Conservation (phyloP, 1,140 invertebrate species). For the Akabosia matsudoensis region DNA sequence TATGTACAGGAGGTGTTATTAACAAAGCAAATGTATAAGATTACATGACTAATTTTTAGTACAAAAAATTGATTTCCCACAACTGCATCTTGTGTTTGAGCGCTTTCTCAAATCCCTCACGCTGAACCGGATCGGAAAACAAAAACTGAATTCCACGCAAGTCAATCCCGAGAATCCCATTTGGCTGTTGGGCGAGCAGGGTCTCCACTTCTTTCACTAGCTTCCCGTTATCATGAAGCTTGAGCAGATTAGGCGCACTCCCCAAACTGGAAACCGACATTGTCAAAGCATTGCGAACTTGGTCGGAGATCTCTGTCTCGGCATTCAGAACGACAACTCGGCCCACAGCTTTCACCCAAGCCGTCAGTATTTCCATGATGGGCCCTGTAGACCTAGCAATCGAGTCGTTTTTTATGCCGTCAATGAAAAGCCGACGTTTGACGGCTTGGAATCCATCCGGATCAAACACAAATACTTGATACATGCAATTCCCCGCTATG, state of each 20-base stretch:
- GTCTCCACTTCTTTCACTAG: slow-evolving; percentile 65
- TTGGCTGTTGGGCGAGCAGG: slow-evolving; percentile 64
- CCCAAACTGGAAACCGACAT: slow-evolving; percentile 59
- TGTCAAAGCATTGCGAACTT: slow-evolving; percentile 61
- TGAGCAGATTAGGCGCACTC: slow-evolving; percentile 67
- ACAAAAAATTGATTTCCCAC: slow-evolving; percentile 68
- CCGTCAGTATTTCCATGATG: slow-evolving; percentile 67
- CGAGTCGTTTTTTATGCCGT: neutral
- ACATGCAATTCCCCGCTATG: slow-evolving; percentile 31
- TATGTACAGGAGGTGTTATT: too few species aligned
- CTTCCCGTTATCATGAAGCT: slow-evolving; percentile 68
- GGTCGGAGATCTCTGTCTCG: slow-evolving; percentile 69
- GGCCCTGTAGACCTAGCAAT: slow-evolving; percentile 51
- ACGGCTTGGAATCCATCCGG: slow-evolving; percentile 10
- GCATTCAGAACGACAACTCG: slow-evolving; percentile 60
- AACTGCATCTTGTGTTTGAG: slow-evolving; percentile 80
- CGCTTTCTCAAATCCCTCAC: slow-evolving; percentile 67
- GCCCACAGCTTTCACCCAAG: slow-evolving; percentile 75
- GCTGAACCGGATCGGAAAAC: slow-evolving; percentile 66
- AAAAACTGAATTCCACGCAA: slow-evolving; percentile 69
- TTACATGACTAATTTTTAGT: neutral
- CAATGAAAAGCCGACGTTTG: neutral
- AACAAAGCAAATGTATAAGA: too few species aligned
- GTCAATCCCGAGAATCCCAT: slow-evolving; percentile 73
- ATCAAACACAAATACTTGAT: slow-evolving; percentile 39